A percentile compares a stretch with the other conserved stretches of the same genome.
phyloP scores from a whole-genome alignment of 2,113 vertebrate genomes.

The Hipposideros armiger region DNA sequence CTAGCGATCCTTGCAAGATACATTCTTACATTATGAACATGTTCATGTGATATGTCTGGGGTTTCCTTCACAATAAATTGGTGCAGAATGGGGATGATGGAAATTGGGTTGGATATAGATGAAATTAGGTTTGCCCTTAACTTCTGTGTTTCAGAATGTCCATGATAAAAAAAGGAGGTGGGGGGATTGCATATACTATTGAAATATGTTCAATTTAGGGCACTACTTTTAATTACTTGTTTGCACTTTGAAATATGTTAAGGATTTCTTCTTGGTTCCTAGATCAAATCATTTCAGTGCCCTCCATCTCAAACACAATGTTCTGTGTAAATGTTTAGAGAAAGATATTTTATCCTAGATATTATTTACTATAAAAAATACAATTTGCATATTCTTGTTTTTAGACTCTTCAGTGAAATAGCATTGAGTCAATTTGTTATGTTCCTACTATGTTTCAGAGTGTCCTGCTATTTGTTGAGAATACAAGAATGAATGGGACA shows the following conservation, averaged over 20 bases:
- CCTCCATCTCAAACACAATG: background rate
- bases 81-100: background rate
- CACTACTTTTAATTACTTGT: constrained; percentile 1
- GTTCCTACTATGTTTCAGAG: background rate
- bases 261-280: constrained; percentile 17
- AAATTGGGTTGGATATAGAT: background rate
- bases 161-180: background rate
- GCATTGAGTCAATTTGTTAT: background rate
- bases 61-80: constrained; percentile 30
- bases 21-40: constrained; percentile 13
- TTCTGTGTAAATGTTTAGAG: constrained; percentile 42
- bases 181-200: background rate
- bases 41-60: background rate
- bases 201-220: background rate
- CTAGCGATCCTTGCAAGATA: background rate
- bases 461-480: background rate
- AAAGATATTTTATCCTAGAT: constrained; percentile 31
- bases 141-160: background rate
- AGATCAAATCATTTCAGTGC: constrained; percentile 42
- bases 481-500: background rate
- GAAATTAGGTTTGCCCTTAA: background rate
- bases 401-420: background rate
- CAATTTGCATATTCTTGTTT: background rate
- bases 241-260: constrained; percentile 50
- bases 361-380: constrained; percentile 30